Evolutionary conservation across 2,888 invertebrate genomes (phyloP), one percentile per base, ranked within the genome.

Genomic region (Tetranychus truncatus): DNA sequence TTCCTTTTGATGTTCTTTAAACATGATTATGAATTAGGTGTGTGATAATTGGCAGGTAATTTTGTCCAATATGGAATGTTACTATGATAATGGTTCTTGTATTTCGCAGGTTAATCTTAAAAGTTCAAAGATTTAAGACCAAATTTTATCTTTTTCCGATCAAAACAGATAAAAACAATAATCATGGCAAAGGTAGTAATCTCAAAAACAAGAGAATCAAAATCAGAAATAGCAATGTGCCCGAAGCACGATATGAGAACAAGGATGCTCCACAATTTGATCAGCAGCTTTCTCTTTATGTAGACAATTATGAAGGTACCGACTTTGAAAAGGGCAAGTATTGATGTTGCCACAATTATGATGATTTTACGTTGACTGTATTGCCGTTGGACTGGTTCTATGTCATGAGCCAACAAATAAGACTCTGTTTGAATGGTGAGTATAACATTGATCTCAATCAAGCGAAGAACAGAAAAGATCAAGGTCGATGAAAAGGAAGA

Each of bases 341-440:
- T 24, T 69, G 69, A 69, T 69, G 69, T 24, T 18, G 34, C 69
- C n/a, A 69, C 69, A 21, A 69, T 69, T 21, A 69, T 21, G 11
- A 69, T 24, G 5, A 69, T 20, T 5, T 24, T 20, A 11, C 69
- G 20, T 20, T 69, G 20, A 6, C 21, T 11, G 21, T 69, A 69
- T 69, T 20, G 21, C 20, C 20, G 20, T 69, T 24, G 69, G 21
- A 24, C 20, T 69, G 69, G 69, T 69, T 69, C 69, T 5, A 69
- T 21, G 21, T 69, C 69, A 20, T 24, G 21, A 20, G 69, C 20
- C 69, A 69, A 24, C 6, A 69, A 24, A 20, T 24, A 24, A 18
- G 69, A 69, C 9, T 69, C 69, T 6, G 69, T 69, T 69, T 69
- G 20, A 69, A 69, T 24, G 21, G 69, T 69, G 21, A 69, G 34